Evolutionary conservation across 2,888 invertebrate species (phyloP).

Genomic region (Tortricodes alternella): DNA sequence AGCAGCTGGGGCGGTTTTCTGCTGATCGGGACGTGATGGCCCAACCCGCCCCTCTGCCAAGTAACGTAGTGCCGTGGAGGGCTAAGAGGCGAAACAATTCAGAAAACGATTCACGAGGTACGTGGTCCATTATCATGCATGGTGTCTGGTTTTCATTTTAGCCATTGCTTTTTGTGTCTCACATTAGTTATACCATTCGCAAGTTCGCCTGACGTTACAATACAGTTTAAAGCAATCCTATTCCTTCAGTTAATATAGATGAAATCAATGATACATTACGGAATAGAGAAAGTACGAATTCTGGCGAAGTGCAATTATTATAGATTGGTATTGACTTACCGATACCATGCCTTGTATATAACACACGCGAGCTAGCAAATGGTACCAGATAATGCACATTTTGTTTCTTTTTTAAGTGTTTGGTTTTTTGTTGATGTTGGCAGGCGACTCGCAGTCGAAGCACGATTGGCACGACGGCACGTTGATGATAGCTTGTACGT

Average conservation of each 20-base stretch:
- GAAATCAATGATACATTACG: too few species aligned
- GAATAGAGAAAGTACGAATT: too few species aligned
- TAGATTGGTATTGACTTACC: too few species aligned
- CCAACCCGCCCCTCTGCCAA: conserved; percentile 76
- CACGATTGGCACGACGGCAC: conserved; percentile 85
- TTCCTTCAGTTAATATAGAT: too few species aligned
- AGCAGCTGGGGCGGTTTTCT: conserved; percentile 72
- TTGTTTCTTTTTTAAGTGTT: conserved; percentile 27
- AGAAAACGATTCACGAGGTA: conserved; percentile 79
- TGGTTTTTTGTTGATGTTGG: conserved; percentile 56
- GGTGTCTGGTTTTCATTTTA: conserved; percentile 74
- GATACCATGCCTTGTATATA: neutral
- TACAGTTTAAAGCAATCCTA: too few species aligned
- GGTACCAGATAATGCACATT: conserved; percentile 23
- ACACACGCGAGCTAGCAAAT: neutral
- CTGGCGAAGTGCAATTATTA: too few species aligned
- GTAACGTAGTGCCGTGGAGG: conserved; percentile 76
- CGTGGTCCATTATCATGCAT: conserved; percentile 73
- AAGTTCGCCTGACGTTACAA: conserved; percentile 9
- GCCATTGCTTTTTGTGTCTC: conserved; percentile 49
- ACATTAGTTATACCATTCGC: conserved; percentile 36
- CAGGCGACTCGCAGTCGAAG: conserved; percentile 76
- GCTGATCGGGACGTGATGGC: conserved; percentile 66
- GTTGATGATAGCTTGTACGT: conserved; percentile 89
- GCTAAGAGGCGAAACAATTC: conserved; percentile 72